phyloP scores from a whole-genome alignment of 2,888 invertebrate species.

The Ornithoptera alexandrae region DNA sequence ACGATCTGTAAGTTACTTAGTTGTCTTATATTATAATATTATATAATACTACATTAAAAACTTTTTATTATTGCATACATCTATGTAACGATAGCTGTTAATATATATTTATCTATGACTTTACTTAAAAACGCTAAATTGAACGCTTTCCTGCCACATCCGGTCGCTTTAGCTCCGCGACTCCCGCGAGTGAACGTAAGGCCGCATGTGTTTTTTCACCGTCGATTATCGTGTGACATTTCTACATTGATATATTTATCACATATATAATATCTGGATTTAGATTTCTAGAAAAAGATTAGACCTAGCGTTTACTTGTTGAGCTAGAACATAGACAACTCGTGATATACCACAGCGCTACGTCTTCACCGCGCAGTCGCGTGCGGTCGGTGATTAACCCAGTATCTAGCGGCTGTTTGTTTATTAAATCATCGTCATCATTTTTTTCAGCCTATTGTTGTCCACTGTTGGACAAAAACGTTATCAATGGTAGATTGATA shows the following conservation, averaged over 20 bases:
- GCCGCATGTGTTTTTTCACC: conserved; percentile 40
- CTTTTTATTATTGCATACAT: too few relatives aligned
- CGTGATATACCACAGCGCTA: background rate
- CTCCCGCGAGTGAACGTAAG: conserved; percentile 51
- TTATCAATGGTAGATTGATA: too few relatives aligned
- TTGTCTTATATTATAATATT: too few relatives aligned
- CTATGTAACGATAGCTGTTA: background rate
- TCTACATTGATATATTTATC: conserved; percentile 23
- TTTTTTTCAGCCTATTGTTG: too few relatives aligned
- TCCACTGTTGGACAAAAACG: too few relatives aligned
- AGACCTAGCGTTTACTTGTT: conserved; percentile 18
- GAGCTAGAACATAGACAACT: background rate
- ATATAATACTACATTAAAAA: too few relatives aligned
- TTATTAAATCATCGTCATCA: too few relatives aligned
- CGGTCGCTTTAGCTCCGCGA: conserved; percentile 29
- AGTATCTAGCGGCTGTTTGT: too few relatives aligned
- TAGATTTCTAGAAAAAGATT: conserved; percentile 27
- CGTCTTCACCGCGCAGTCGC: background rate
- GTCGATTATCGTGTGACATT: conserved; percentile 28
- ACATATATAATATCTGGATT: conserved; percentile 1
- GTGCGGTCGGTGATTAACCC: too few relatives aligned
- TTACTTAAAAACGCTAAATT: background rate
- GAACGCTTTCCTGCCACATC: conserved; percentile 23
- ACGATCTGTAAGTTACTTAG: too few relatives aligned
- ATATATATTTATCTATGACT: background rate